phyloP scores from a whole-genome alignment of 1,140 invertebrate species.

The Phenacoccus solenopsis region DNA sequence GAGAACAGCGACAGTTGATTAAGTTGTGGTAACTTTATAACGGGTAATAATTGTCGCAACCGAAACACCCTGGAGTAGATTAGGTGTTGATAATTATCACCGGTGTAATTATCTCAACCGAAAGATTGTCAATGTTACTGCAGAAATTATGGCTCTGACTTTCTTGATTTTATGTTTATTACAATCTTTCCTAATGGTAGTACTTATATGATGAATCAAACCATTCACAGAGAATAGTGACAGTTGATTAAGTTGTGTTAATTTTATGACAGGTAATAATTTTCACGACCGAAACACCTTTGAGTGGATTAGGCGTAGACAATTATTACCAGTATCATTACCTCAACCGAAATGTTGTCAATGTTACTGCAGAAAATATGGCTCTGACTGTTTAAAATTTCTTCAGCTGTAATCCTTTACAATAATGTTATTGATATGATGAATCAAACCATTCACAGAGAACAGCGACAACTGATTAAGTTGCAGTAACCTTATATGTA shows the following conservation, averaged over 20 bases:
- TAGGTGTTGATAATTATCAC: neutral
- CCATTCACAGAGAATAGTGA: neutral
- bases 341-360: no score
- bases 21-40: neutral
- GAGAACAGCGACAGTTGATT: neutral
- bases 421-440: neutral
- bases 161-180: no score
- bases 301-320: no score
- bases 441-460: conserved; percentile 11
- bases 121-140: neutral
- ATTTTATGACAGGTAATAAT: neutral
- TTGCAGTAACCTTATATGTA: neutral
- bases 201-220: neutral
- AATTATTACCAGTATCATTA: neutral
- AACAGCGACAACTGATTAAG: neutral
- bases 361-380: neutral
- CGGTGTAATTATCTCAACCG: neutral
- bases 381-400: no score
- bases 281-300: neutral
- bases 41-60: no score
- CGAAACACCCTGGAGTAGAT: no score
- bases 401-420: neutral
- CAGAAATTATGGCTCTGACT: neutral
- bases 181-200: neutral
- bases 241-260: neutral